Base-by-base conservation (phyloP, 2,797 vertebrate species). In the Arvicola amphibius region DNA sequence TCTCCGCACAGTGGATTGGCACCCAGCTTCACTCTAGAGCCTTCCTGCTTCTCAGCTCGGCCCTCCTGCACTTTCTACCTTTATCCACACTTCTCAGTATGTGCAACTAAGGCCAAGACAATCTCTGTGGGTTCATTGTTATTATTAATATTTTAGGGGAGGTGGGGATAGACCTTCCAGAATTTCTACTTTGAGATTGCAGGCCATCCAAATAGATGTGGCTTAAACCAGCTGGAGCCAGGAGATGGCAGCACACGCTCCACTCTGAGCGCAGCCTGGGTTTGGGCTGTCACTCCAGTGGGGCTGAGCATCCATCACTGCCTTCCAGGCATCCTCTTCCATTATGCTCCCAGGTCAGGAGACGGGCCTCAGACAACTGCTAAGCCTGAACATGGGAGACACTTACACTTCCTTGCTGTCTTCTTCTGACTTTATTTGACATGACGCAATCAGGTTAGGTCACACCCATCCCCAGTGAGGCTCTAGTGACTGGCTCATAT, bases 191-290 rank as follows among this genome's bases (percentile, higher is more conserved):
- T 37, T 29, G 34, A 92, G 63, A 77, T 92, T 74, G n/a, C 71
- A 73, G 46, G 34, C 48, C 51, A 14, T 67, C 48, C 25, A 43
- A 61, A 63, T 37, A 79, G 46, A 73, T 29, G 4, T 48, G 25
- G 51, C 78, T 93, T 46, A 67, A 56, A 10, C 27, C n/a, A 37
- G 69, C 40, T 9, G 0, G 25, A 83, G 53, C 98, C 98, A 98
- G 98, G 91, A 98, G 98, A 94, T 98, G 98, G 98, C 98, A 98
- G 96, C 97, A 90, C 71, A 69, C 92, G 95, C 78, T 90, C 77
- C 21, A 14, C 67, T 96, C 96, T 89, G 88, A 56, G 53, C 2
- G 1, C 34, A 46, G 67, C 69, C 46, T 90, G 34, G 65, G 27
- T 13, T 51, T 27, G 19, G 40, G 8, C 67, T n/a, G 78, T 69